Evolutionary conservation across 2,797 vertebrate species (phyloP), one percentile per base, ranked within the genome.

Genomic region (Pantherophis alleghaniensis): DNA sequence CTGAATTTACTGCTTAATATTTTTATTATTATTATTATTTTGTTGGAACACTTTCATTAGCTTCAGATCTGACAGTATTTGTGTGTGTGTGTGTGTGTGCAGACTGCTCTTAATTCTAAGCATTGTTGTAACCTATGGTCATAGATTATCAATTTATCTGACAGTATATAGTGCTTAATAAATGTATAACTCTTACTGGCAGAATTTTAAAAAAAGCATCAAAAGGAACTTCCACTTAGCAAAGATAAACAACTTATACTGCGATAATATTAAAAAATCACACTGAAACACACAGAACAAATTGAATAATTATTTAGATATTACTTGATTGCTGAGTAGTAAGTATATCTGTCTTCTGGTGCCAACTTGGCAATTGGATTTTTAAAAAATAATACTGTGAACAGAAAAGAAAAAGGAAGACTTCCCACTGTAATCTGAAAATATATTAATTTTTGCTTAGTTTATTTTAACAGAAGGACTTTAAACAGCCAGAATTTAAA

Each of bases 401-500:
- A 24, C 66, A 94, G 89, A 93, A 91, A 91, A 95, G 63, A 42
- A 88, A 59, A 14, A 20, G 22, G 11, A 22, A 2, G 56, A 22
- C 86, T 93, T 91, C 63, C 20, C 9, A 88, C 55, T 74, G 42
- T 83, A 88, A 55, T 7, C 92, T 96, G 94, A 96, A 95, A 96
- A 69, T 92, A 93, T 95, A 95, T 97, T 97, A 96, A 96, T 96
- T 95, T 74, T 94, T 96, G 93, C 95, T 95, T 95, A 94, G 96
- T 94, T 96, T 92, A 97, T 97, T 96, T 94, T 90, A 92, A 94
- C 92, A 89, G 93, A 95, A 91, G 92, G 94, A 95, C 87, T 96
- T 95, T 95, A 97, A 96, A 95, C 69, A 94, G 69, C 88, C 92
- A 95, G 94, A 93, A 96, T 96, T 97, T 96, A 97, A 96, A 96